A percentile compares a stretch with the other conserved stretches of the same genome.
These are phyloP conservation scores for Ips nitidus DNA, from an alignment of 1,140 invertebrate species.

Conservation along the genomic window DNA sequence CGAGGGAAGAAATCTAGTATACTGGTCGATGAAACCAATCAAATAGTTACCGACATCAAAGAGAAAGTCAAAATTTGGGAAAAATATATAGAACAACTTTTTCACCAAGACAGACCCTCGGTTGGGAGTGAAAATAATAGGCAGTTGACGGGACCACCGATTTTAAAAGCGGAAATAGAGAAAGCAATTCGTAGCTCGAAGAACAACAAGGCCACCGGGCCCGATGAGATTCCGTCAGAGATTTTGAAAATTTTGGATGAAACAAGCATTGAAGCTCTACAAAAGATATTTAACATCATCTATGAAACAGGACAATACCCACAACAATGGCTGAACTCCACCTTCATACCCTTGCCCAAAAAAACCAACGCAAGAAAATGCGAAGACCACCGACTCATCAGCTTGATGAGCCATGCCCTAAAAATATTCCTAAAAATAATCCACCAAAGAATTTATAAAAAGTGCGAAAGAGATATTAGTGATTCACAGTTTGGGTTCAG, in stretches of 20 bases:
- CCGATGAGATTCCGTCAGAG: too few relatives aligned
- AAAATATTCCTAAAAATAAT: not conserved
- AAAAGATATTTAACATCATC: too few relatives aligned
- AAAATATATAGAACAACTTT: slow-evolving; percentile 7
- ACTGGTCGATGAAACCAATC: slow-evolving; percentile 5
- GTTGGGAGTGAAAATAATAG: too few relatives aligned
- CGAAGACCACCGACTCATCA: slow-evolving; percentile 1
- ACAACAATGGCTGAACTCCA: too few relatives aligned
- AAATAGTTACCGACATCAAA: slow-evolving; percentile 13
- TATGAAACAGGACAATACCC: too few relatives aligned
- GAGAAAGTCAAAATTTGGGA: slow-evolving; percentile 5
- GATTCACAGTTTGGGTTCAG: slow-evolving; percentile 19
- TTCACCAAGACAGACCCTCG: too few relatives aligned
- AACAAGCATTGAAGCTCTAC: too few relatives aligned
- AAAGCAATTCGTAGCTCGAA: not conserved
- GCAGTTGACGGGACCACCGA: too few relatives aligned
- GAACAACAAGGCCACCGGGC: not conserved
- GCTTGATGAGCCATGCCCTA: not conserved
- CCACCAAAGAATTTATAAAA: not conserved
- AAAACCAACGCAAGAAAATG: not conserved
- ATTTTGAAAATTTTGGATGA: too few relatives aligned
- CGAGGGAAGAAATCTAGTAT: not conserved
- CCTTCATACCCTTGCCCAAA: too few relatives aligned
- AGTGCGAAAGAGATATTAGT: not conserved
- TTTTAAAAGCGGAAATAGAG: too few relatives aligned